A percentile compares a stretch with the other conserved stretches of the same genome.
phyloP scores from a whole-genome alignment of 2,113 vertebrate species.

The Microtus pennsylvanicus region DNA sequence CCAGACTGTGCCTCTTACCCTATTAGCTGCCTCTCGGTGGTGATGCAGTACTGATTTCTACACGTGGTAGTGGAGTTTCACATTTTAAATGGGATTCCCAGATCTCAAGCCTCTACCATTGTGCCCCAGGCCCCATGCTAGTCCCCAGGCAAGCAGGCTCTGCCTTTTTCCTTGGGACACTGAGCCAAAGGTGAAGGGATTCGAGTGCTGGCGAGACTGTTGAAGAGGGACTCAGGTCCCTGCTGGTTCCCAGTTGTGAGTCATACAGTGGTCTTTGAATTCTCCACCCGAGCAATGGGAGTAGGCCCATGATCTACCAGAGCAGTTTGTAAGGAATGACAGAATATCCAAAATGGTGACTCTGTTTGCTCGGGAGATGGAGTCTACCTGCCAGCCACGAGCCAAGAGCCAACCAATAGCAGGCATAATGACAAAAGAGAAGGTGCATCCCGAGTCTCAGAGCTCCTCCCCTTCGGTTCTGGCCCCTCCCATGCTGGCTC shows the following conservation, averaged over 20 bases:
- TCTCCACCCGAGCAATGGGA: neutral
- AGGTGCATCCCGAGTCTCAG: fast-evolving
- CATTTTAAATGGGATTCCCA: neutral
- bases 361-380: neutral
- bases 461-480: neutral
- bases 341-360: neutral
- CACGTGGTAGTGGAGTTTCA: neutral
- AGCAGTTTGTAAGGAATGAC: neutral
- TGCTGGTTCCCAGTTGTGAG: neutral
- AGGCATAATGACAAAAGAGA: neutral
- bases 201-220: neutral
- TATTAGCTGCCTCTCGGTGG: neutral
- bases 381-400: neutral
- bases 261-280: neutral
- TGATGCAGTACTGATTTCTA: neutral
- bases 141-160: neutral
- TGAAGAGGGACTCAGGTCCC: neutral
- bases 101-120: neutral
- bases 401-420: neutral
- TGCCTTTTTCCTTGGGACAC: too few species aligned
- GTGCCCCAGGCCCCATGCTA: neutral
- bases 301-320: neutral
- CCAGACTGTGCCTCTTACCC: neutral
- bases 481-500: neutral
- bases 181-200: neutral